Conservation (phyloP, 2,888 invertebrate species). For the Xanthia togata region DNA sequence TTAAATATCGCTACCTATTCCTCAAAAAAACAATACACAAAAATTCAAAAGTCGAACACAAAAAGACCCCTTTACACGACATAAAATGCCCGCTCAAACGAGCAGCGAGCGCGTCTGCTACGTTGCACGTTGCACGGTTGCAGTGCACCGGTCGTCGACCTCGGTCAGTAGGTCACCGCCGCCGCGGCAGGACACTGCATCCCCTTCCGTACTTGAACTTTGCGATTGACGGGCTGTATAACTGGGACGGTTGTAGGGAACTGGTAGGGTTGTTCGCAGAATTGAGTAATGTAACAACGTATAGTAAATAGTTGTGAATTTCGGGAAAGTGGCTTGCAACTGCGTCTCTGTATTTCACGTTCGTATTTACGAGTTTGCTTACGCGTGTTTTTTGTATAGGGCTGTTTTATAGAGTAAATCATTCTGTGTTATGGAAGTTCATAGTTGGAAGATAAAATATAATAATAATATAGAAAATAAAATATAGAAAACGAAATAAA, state of each 20-base stretch:
- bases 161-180: conserved; percentile 86
- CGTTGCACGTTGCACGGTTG: conserved; percentile 59
- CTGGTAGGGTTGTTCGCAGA: conserved; percentile 45
- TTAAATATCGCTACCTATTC: not conserved
- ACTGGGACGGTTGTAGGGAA: conserved; percentile 47
- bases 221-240: conserved; percentile 67
- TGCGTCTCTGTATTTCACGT: conserved; percentile 13
- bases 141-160: conserved; percentile 85
- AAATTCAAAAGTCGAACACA: conserved; percentile 30
- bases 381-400: not conserved
- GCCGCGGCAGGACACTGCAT: conserved; percentile 74
- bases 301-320: conserved; percentile 46
- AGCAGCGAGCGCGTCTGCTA: conserved; percentile 38
- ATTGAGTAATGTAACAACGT: conserved; percentile 35
- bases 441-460: no score
- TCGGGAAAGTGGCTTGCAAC: conserved; percentile 33
- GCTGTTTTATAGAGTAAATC: not conserved
- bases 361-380: conserved; percentile 24
- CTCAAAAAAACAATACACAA: not conserved
- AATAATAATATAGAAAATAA: no score
- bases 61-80: conserved; percentile 34
- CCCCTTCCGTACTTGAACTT: conserved; percentile 83
- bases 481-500: no score
- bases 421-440: not conserved
- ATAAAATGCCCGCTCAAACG: conserved; percentile 45